Evolutionary conservation across 2,113 vertebrate species (phyloP).

Genomic region (Rhynchomys soricoides): DNA sequence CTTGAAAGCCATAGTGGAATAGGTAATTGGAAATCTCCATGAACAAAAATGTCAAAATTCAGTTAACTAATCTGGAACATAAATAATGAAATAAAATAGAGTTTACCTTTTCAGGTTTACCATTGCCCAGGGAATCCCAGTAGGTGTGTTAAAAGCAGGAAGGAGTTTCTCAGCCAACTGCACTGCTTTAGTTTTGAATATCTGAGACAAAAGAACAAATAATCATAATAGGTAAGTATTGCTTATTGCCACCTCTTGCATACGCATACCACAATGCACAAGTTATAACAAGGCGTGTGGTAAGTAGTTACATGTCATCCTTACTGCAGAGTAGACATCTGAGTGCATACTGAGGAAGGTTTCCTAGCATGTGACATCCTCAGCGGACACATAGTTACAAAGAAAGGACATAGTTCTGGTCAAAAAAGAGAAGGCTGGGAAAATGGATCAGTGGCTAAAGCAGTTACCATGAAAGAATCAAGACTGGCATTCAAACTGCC

Average conservation of each 20-base stretch:
- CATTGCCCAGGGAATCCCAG: conserved; percentile 99
- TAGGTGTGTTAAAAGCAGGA: conserved; percentile 98
- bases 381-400: conserved; percentile 34
- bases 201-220: conserved; percentile 84
- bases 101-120: conserved; percentile 98
- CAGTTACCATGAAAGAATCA: not conserved
- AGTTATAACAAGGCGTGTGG: not conserved
- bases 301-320: not conserved
- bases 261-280: not conserved
- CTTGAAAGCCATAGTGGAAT: not conserved
- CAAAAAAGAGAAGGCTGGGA: not conserved
- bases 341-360: not conserved
- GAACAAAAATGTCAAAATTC: conserved; percentile 14
- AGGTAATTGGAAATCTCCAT: conserved; percentile 19
- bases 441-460: not conserved
- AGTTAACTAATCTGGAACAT: conserved; percentile 32
- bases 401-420: not conserved
- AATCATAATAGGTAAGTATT: conserved; percentile 32
- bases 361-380: not conserved
- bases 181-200: conserved; percentile 98
- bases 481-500: not conserved
- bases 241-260: not conserved
- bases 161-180: conserved; percentile 97
- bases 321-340: not conserved
- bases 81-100: conserved; percentile 59